Evolutionary conservation across 2,797 vertebrate genomes (phyloP).

Genomic region (Nyctalus aviator): DNA sequence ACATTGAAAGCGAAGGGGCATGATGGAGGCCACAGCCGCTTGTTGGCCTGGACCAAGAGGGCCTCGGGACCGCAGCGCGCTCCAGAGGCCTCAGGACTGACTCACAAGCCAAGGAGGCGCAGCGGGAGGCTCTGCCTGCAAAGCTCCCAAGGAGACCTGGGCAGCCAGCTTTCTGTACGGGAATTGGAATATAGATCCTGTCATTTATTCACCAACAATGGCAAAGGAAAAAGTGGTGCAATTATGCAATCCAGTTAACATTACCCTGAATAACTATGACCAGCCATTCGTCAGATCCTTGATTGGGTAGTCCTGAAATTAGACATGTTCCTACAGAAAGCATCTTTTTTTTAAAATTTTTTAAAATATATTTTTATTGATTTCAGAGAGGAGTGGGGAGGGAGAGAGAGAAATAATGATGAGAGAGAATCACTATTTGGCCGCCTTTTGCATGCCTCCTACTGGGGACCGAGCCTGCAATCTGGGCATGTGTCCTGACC

Average conservation of each 20-base stretch:
- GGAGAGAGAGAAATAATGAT: too few species aligned
- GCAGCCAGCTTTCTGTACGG: constrained; percentile 2
- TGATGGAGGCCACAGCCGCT: constrained; percentile 66
- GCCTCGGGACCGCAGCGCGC: constrained; percentile 75
- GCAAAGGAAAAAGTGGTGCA: constrained; percentile 43
- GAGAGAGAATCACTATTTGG: too few species aligned
- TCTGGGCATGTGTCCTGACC: too few species aligned
- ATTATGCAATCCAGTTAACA: constrained; percentile 63
- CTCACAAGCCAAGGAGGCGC: constrained; percentile 63
- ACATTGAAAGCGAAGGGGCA: constrained; percentile 70
- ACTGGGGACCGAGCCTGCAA: too few species aligned
- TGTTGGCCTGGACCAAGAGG: constrained; percentile 83
- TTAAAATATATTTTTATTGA: too few species aligned
- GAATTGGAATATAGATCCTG: constrained; percentile 55
- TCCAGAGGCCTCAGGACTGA: constrained; percentile 58
- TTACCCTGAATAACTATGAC: constrained; percentile 60
- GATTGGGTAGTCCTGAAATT: constrained; percentile 76
- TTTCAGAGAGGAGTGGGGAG: too few species aligned
- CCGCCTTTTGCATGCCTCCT: too few species aligned
- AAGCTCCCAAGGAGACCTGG: constrained; percentile 60
- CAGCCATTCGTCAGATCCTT: constrained; percentile 67
- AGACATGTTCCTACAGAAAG: constrained; percentile 83
- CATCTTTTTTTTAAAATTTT: constrained; percentile 53
- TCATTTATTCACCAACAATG: constrained; percentile 34
- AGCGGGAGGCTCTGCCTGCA: constrained; percentile 62